Percentiles rank a stretch among this genome's conserved stretches.
Conservation (phyloP, 2,888 invertebrate genomes). For the Caenorhabditis plicata region DNA sequence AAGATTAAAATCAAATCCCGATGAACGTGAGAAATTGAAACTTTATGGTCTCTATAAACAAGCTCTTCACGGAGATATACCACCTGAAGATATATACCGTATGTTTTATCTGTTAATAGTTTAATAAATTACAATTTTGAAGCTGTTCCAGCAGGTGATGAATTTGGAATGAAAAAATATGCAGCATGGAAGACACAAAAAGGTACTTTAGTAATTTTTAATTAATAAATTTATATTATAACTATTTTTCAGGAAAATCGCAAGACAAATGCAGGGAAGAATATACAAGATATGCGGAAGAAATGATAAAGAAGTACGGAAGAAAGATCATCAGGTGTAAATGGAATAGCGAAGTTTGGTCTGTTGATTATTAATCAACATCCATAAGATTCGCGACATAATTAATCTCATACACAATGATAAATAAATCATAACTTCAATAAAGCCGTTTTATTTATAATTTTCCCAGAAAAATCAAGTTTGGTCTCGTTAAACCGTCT, state of each 20-base stretch:
- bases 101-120: constrained; percentile 5
- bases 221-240: too few relatives aligned
- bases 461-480: too few relatives aligned
- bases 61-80: constrained; percentile 50
- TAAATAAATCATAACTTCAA: too few relatives aligned
- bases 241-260: too few relatives aligned
- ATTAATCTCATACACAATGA: too few relatives aligned
- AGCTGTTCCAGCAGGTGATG: constrained; percentile 24
- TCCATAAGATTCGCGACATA: not conserved
- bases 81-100: constrained; percentile 43
- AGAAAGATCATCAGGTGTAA: constrained; percentile 40
- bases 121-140: not conserved
- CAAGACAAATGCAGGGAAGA: constrained; percentile 37
- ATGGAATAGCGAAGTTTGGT: constrained; percentile 53
- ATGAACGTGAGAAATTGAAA: constrained; percentile 36
- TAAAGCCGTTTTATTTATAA: too few relatives aligned
- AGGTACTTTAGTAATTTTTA: too few relatives aligned
- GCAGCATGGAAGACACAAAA: constrained; percentile 36
- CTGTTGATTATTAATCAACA: constrained; percentile 41
- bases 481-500: too few relatives aligned
- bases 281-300: constrained; percentile 41
- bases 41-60: constrained; percentile 54
- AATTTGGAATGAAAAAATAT: constrained; percentile 33
- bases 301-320: constrained; percentile 48
- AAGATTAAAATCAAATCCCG: constrained; percentile 33